Base-by-base conservation (phyloP, 2,797 vertebrate genomes). In the Rhinichthys osculus region DNA sequence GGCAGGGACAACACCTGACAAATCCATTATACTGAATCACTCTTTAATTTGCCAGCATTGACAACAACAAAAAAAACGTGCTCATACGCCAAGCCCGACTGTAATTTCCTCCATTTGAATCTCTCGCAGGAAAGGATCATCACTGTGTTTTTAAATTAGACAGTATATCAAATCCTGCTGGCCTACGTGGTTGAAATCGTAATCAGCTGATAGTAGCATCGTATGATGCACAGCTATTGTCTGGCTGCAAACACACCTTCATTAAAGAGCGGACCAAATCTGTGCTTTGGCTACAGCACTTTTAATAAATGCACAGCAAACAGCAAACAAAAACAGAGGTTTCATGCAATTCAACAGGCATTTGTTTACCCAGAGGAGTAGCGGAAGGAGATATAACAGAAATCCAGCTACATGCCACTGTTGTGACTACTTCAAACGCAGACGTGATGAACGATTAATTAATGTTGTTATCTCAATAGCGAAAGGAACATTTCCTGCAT, bases 371-470 rank as follows among this genome's bases (percentile, higher is more conserved):
- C 73, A 2, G 19, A 64, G 66, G 27, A 67, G 72, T 27, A 40
- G 72, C n/a, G 52, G 78, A 66, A 73, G 35, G 52, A 82, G 38
- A 77, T 47, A 9, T 17, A 80, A 84, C 47, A 44, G 70, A 73
- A 64, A 59, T 69, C 16, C 62, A 66, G 62, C 30, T 33, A 40
- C 35, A 79, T 74, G 76, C 54, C 27, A 7, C 62, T 67, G 64
- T 67, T 50, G 30, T 69, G 62, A 82, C 66, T 71, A 83, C 84
- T 86, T 85, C 86, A 85, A 85, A 86, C 66, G 50, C 82, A 2
- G 77, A 40, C 76, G 54, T 87, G 87, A 47, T 87, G 70, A 79
- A 78, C 23, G 35, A 86, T 87, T 89, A 87, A 89, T 90, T 89
- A 87, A 86, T 62, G 54, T 38, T 35, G 52, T 87, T 86, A 89